phyloP scores from a whole-genome alignment of 2,888 invertebrate genomes.

The Chromoteleia sp. region DNA sequence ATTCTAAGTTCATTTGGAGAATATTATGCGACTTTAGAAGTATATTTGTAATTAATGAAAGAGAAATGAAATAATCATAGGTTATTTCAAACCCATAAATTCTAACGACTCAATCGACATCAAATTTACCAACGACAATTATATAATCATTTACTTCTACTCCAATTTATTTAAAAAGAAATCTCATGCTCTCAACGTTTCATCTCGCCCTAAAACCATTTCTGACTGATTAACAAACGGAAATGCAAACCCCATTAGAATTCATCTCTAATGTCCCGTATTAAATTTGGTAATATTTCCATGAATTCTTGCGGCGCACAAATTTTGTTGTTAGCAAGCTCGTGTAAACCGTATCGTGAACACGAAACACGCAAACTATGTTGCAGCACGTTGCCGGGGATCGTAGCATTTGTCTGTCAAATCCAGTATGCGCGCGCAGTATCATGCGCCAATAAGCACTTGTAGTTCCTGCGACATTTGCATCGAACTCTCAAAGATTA shows the following conservation, averaged over 20 bases:
- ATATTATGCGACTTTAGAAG: too few species aligned
- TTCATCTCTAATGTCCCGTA: conserved; percentile 14
- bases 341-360: conserved; percentile 33
- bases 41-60: too few species aligned
- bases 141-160: too few species aligned
- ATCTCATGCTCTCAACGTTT: too few species aligned
- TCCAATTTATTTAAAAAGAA: too few species aligned
- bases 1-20: too few species aligned
- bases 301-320: conserved; percentile 41
- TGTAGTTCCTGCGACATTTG: conserved; percentile 55
- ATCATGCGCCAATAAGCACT: conserved; percentile 53
- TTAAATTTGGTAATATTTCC: conserved; percentile 19
- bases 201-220: too few species aligned
- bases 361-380: conserved; percentile 54
- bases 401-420: conserved; percentile 55
- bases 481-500: conserved; percentile 46
- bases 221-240: background rate
- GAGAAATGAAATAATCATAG: too few species aligned
- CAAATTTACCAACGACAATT: too few species aligned
- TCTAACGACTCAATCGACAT: too few species aligned
- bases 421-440: conserved; percentile 57
- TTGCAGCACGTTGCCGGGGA: conserved; percentile 49
- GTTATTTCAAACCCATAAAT: too few species aligned
- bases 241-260: conserved; percentile 5
- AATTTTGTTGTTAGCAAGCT: conserved; percentile 47